Conservation (phyloP, 2,888 invertebrate species). For the Mythimna loreyi region DNA sequence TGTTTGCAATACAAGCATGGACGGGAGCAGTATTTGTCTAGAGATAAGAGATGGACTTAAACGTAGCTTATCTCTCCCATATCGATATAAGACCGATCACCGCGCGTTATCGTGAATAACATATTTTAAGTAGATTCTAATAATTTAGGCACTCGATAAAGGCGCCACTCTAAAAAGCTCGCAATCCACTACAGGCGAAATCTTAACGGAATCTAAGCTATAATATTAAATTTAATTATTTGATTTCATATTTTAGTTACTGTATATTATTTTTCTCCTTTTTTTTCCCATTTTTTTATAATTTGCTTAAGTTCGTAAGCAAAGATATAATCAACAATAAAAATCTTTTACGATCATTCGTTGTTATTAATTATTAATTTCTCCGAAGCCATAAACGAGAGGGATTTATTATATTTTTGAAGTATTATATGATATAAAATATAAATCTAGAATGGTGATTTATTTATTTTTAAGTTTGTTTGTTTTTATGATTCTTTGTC, state of each 20-base stretch:
- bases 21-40: constrained; percentile 69
- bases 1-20: constrained; percentile 63
- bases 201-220: constrained; percentile 26
- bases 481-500: not conserved
- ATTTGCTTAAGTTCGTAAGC: not conserved
- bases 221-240: not conserved
- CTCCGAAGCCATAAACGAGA: constrained; percentile 31
- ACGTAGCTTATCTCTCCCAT: constrained; percentile 54
- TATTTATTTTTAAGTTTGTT: not conserved
- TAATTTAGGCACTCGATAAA: constrained; percentile 72
- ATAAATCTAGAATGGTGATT: constrained; percentile 2
- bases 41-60: constrained; percentile 71
- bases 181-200: constrained; percentile 47
- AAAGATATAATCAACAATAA: constrained; percentile 25
- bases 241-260: not conserved
- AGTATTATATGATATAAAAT: not conserved
- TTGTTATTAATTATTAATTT: constrained; percentile 48
- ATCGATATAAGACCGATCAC: constrained; percentile 67
- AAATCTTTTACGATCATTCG: constrained; percentile 28
- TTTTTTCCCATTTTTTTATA: not conserved
- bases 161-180: constrained; percentile 64
- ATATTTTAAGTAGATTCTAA: constrained; percentile 71
- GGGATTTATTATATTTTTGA: constrained; percentile 29
- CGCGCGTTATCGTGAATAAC: constrained; percentile 65
- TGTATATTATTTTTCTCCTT: not conserved